Evolutionary conservation across 2,888 invertebrate genomes (phyloP).

Genomic region (Mycalesis mineus): DNA sequence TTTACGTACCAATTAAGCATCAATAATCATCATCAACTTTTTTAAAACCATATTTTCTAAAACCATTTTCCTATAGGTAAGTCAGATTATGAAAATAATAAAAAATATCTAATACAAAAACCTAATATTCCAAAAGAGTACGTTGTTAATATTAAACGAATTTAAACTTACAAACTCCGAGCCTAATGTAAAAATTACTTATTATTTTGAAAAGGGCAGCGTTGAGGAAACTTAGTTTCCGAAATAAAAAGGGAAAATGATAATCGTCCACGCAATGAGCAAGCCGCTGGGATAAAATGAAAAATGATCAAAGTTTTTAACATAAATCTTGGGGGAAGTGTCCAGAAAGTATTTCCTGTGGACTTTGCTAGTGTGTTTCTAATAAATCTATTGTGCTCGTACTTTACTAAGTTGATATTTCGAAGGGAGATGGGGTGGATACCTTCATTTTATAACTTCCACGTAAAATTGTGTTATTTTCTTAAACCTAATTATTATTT

Average conservation of each 20-base stretch:
- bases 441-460: too few species aligned
- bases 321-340: conserved; percentile 69
- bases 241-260: conserved; percentile 45
- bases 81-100: too few species aligned
- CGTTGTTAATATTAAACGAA: conserved; percentile 18
- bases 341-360: conserved; percentile 65
- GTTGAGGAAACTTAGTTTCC: conserved; percentile 40
- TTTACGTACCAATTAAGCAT: too few species aligned
- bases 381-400: not conserved
- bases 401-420: not conserved
- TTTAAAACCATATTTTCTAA: too few species aligned
- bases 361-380: conserved; percentile 12
- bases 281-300: conserved; percentile 57
- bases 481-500: too few species aligned
- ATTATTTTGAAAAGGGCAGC: conserved; percentile 33
- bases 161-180: conserved; percentile 16
- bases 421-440: not conserved
- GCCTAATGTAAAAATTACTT: conserved; percentile 23
- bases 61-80: too few species aligned
- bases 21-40: too few species aligned
- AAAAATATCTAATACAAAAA: too few species aligned
- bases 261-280: conserved; percentile 68
- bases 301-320: conserved; percentile 71
- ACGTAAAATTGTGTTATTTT: too few species aligned
- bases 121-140: not conserved